Percentiles rank a stretch among this genome's conserved stretches.
Evolutionary conservation across 2,113 vertebrate species (phyloP).

Genomic region (Micromys minutus): DNA sequence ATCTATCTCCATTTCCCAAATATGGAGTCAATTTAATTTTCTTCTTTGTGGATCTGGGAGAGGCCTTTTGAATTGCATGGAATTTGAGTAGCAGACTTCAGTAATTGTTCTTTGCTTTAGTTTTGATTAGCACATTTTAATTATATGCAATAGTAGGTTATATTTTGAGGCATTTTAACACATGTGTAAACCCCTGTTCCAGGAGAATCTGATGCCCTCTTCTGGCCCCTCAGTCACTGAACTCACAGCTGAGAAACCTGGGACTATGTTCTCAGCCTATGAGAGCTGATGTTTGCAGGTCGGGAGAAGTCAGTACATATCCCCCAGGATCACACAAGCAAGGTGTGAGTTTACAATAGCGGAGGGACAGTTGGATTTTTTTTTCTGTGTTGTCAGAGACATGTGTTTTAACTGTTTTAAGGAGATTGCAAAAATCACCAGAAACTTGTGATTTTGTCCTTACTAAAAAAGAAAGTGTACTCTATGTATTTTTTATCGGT

Average conservation of each 20-base stretch:
- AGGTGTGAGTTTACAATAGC: not conserved
- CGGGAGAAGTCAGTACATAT: not conserved
- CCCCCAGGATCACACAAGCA: not conserved
- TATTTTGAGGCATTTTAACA: not conserved
- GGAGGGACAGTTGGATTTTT: not conserved
- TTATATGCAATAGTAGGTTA: not conserved
- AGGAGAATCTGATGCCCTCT: not conserved
- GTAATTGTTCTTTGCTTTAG: not conserved
- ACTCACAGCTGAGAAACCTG: not conserved
- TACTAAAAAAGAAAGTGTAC: not conserved
- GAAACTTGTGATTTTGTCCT: not conserved
- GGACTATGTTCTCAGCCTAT: not conserved
- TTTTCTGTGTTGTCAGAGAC: not conserved
- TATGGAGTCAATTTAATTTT: not conserved
- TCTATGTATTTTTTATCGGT: not conserved
- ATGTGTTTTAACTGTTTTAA: not conserved
- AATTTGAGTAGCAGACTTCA: not conserved
- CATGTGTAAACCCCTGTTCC: too few species aligned
- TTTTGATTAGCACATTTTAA: not conserved
- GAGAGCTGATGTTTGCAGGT: not conserved
- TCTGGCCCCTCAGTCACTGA: not conserved
- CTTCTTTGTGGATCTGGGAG: constrained; percentile 4
- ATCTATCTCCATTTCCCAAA: constrained; percentile 23
- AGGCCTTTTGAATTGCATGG: not conserved
- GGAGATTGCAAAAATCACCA: not conserved